Evolutionary conservation across 2,113 vertebrate genomes (phyloP), one percentile per base, ranked within the genome.

Genomic region (Oreochromis aureus): DNA sequence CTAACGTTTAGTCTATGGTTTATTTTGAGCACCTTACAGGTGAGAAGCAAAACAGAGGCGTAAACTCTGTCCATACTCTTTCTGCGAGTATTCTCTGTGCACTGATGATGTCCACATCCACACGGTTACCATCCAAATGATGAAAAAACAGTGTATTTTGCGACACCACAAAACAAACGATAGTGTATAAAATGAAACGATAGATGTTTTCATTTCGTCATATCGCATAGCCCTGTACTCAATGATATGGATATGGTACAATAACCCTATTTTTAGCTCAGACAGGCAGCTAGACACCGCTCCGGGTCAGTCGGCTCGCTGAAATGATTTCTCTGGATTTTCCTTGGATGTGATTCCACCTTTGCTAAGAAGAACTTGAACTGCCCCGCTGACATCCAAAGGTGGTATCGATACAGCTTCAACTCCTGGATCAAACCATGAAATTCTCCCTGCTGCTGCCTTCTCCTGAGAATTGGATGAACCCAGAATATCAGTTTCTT

Each of bases 391-490:
- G 56, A 58, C 56, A 58, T 58, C 2, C 0, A 30, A 59, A 16
- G 56, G 24, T 30, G 56, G 13, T 30, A 30, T 9, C 7, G 7
- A 16, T 59, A 59, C 56, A 59, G 56, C 56, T 7, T 59, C 4
- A 16, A 30, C 56, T 59, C 56, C 13, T 30, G 24, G 56, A 30
- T 59, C 56, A 30, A 59, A 59, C 24, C 56, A 32, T 0, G 27
- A 32, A 59, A 59, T 59, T 59, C 56, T 30, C 56, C 56, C 56
- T 59, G 56, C 56, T 59, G 56, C 56, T 59, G 24, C 56, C 24
- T 59, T 59, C 13, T 16, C 7, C 22, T 59, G 24, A 16, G 56
- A 59, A 32, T 59, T 0, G 1, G 56, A 59, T 0, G 1, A 59
- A 59, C 13, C 27, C 56, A 16, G 56, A 59, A 59, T 59, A 13